Evolutionary conservation across 2,888 invertebrate genomes (phyloP).

Genomic region (Eustalomyia histrio): DNA sequence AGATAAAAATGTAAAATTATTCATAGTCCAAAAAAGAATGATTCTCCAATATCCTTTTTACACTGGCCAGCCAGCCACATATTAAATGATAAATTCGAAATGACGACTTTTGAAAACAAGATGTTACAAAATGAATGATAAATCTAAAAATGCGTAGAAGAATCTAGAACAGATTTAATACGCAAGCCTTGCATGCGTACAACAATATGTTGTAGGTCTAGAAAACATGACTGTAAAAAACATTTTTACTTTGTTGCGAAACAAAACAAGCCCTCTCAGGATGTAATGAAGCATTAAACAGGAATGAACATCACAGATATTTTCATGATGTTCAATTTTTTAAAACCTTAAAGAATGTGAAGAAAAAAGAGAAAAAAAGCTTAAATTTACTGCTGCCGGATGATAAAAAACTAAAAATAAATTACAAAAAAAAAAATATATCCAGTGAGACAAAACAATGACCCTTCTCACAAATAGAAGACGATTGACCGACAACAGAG

Average conservation of each 20-base stretch:
- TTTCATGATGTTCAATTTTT: conserved; percentile 17
- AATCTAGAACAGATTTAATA: no score
- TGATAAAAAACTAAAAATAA: conserved; percentile 8
- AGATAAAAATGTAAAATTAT: no score
- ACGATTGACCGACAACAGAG: conserved; percentile 42
- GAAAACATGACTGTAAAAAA: background rate
- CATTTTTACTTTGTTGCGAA: conserved; percentile 38
- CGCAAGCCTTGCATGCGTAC: no score
- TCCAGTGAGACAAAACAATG: conserved; percentile 40
- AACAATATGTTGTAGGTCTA: background rate
- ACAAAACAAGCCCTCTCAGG: conserved; percentile 26
- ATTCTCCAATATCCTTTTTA: no score
- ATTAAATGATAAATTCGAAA: no score
- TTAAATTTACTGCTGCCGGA: background rate
- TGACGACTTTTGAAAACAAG: no score
- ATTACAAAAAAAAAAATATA: background rate
- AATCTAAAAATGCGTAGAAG: no score
- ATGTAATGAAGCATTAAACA: conserved; percentile 58
- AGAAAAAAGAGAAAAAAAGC: conserved; percentile 8
- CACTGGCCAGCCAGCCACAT: no score
- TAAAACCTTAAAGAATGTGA: conserved; percentile 38
- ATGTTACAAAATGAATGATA: background rate
- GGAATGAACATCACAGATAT: conserved; percentile 42
- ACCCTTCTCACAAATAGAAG: conserved; percentile 57
- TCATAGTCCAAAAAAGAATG: no score